These are phyloP conservation scores for Acanthosepion lycidas DNA, from an alignment of 2,888 invertebrate genomes.

Conservation along the genomic window DNA sequence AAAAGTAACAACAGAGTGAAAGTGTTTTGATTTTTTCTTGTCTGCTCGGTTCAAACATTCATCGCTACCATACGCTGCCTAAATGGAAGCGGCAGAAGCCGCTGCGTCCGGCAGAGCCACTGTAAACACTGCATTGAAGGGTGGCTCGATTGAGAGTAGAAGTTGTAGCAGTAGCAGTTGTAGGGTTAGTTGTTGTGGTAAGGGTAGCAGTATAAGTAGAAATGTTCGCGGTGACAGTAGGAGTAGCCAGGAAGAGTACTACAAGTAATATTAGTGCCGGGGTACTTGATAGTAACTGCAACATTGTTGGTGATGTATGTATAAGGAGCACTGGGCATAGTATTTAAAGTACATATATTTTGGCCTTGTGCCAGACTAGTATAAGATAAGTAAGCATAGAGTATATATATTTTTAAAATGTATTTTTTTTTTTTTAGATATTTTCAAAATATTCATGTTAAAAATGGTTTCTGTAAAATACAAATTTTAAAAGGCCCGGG, in stretches of 20 bases:
- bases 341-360: too few species aligned
- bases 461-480: too few species aligned
- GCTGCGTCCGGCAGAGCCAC: conserved; percentile 33
- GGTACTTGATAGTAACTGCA: conserved; percentile 1
- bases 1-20: background rate
- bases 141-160: background rate
- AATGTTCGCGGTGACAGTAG: background rate
- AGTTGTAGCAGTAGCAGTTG: background rate
- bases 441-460: too few species aligned
- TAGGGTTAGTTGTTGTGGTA: background rate
- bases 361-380: too few species aligned
- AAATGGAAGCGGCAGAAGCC: background rate
- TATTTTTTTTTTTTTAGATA: too few species aligned
- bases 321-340: background rate
- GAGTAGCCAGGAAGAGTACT: background rate
- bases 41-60: background rate
- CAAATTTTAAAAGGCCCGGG: too few species aligned
- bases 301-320: background rate
- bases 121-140: background rate
- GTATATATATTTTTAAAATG: too few species aligned
- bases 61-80: conserved; percentile 9
- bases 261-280: background rate
- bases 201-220: conserved; percentile 1
- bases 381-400: too few species aligned
- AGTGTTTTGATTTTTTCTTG: background rate